These are phyloP conservation scores for Bradypodion ventrale DNA, from an alignment of 2,797 vertebrate genomes.

Conservation along the genomic window DNA sequence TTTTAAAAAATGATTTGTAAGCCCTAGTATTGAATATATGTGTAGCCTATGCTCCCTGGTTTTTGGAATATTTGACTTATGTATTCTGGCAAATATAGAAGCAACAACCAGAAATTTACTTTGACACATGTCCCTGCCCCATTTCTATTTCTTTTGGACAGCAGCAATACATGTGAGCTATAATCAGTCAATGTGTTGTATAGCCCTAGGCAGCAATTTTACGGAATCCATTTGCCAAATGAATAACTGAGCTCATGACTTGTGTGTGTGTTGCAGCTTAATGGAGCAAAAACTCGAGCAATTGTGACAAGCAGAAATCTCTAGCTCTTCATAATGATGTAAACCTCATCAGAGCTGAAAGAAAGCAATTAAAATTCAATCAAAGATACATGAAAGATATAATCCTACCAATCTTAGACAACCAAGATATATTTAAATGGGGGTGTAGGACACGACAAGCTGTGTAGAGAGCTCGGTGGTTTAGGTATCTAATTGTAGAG, in stretches of 20 bases:
- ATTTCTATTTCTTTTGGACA: conserved; percentile 7
- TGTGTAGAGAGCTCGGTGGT: no score
- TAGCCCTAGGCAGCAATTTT: not conserved
- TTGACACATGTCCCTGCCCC: not conserved
- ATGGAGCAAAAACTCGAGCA: conserved; percentile 12
- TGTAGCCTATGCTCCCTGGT: not conserved
- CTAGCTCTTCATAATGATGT: not conserved
- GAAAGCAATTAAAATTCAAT: conserved; percentile 17
- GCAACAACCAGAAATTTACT: not conserved
- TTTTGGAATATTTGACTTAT: not conserved
- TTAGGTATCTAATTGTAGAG: no score
- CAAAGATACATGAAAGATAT: not conserved
- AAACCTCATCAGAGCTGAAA: conserved; percentile 16
- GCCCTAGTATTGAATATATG: not conserved
- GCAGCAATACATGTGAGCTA: not conserved
- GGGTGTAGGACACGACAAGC: not conserved
- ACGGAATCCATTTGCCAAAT: conserved; percentile 24
- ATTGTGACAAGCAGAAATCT: conserved; percentile 24
- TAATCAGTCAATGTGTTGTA: not conserved
- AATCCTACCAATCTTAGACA: not conserved
- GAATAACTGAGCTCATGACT: not conserved
- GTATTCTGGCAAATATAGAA: not conserved
- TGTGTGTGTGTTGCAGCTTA: not conserved
- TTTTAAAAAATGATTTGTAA: no score
- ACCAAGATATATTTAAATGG: not conserved